These are phyloP conservation scores for Lindbergichthys nudifrons DNA, from an alignment of 2,797 vertebrate species.

Conservation along the genomic window DNA sequence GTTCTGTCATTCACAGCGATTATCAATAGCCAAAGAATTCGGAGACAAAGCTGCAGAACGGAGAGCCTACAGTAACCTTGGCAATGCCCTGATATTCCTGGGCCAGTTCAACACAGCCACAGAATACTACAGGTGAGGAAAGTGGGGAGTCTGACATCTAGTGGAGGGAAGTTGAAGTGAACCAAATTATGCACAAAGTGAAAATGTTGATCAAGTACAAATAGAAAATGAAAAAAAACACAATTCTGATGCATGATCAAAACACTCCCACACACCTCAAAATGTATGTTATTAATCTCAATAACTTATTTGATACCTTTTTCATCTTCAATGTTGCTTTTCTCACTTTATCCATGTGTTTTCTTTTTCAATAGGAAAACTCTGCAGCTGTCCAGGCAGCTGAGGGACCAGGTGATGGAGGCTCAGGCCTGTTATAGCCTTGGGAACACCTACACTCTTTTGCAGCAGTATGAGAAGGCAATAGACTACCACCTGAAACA, in stretches of 20 bases:
- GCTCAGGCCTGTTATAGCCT: slow-evolving; percentile 98
- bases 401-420: slow-evolving; percentile 96
- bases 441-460: slow-evolving; percentile 95
- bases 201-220: neutral
- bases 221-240: neutral
- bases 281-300: neutral
- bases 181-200: neutral
- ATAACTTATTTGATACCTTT: neutral
- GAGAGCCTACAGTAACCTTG: slow-evolving; percentile 96
- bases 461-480: slow-evolving; percentile 93
- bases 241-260: neutral
- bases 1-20: slow-evolving; percentile 83
- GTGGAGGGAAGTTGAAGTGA: slow-evolving; percentile 58
- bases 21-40: slow-evolving; percentile 98
- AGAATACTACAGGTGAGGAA: slow-evolving; percentile 94
- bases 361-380: slow-evolving; percentile 88
- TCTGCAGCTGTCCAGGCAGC: slow-evolving; percentile 93
- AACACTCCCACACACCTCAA: neutral
- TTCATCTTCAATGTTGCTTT: neutral
- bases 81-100: slow-evolving; percentile 96
- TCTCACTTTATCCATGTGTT: neutral
- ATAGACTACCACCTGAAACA: slow-evolving; percentile 96
- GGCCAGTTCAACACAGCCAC: slow-evolving; percentile 93
- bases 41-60: slow-evolving; percentile 96
- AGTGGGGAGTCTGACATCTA: slow-evolving; percentile 72